Evolutionary conservation across 1,140 invertebrate species (phyloP).

Genomic region (Drosophila albomicans): DNA sequence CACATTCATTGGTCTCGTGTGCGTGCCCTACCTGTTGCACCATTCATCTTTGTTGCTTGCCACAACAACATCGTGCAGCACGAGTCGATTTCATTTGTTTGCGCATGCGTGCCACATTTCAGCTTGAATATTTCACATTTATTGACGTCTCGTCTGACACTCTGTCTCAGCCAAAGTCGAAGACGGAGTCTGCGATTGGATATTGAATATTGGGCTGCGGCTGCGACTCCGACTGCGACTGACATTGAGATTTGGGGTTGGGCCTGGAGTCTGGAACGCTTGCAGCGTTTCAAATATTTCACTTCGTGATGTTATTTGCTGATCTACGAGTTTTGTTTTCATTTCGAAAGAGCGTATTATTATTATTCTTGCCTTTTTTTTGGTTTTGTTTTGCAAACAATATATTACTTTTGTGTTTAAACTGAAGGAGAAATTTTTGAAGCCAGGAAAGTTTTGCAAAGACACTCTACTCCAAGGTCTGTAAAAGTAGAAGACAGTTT

Average conservation of each 20-base stretch:
- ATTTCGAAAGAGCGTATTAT: slow-evolving; percentile 68
- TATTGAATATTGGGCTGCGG: neutral
- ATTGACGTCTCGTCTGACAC: slow-evolving; percentile 19
- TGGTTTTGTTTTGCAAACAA: neutral
- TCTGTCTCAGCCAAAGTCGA: neutral
- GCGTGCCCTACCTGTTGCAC: slow-evolving; percentile 18
- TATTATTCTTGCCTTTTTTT: neutral
- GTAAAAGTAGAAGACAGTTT: too few species aligned
- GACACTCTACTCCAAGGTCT: too few species aligned
- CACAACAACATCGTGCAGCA: slow-evolving; percentile 51
- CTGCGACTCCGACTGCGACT: neutral
- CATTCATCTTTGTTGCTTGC: slow-evolving; percentile 17
- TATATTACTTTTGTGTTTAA: neutral
- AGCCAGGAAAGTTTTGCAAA: neutral
- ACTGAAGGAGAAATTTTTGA: neutral
- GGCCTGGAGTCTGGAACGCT: slow-evolving; percentile 13
- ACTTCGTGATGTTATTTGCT: slow-evolving; percentile 74
- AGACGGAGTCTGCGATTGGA: neutral
- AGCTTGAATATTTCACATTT: slow-evolving; percentile 66
- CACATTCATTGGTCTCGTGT: neutral
- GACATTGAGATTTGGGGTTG: slow-evolving; percentile 1
- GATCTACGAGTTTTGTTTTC: slow-evolving; percentile 74
- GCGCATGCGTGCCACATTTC: slow-evolving; percentile 75
- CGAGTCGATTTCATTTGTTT: slow-evolving; percentile 64
- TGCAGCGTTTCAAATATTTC: slow-evolving; percentile 25